Percentiles rank a stretch among this genome's conserved stretches.
These are phyloP conservation scores for Drosophila recens DNA, from an alignment of 2,888 invertebrate species.

Conservation along the genomic window DNA sequence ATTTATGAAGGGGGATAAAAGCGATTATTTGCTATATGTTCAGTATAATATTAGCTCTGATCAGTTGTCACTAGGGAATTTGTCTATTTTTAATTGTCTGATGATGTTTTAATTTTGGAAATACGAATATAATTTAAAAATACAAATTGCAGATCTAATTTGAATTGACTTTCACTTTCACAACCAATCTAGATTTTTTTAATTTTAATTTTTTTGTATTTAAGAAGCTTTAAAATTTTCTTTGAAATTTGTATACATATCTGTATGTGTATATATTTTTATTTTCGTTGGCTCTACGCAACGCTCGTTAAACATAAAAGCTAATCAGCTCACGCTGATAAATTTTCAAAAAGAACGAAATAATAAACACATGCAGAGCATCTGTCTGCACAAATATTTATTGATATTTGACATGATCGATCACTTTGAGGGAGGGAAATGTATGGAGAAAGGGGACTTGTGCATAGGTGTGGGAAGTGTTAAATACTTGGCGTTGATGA, in stretches of 20 bases:
- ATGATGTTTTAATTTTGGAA: not conserved
- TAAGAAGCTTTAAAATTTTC: slow-evolving; percentile 17
- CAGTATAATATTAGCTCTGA: not conserved
- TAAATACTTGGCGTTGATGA: slow-evolving; percentile 53
- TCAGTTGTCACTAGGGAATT: not conserved
- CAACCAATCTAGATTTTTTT: not conserved
- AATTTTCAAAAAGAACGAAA: slow-evolving; percentile 23
- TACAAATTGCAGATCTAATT: not conserved
- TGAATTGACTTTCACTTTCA: slow-evolving; percentile 6
- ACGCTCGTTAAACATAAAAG: slow-evolving; percentile 63
- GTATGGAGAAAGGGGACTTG: too few species aligned
- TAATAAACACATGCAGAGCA: slow-evolving; percentile 52
- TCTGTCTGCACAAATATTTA: slow-evolving; percentile 69
- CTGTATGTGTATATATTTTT: slow-evolving; percentile 5
- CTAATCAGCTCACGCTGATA: slow-evolving; percentile 57
- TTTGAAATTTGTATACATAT: slow-evolving; percentile 23
- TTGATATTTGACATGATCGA: slow-evolving; percentile 74
- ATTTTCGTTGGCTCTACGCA: slow-evolving; percentile 41
- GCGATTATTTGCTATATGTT: too few species aligned
- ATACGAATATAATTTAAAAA: not conserved
- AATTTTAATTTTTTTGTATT: not conserved
- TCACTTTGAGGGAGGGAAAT: slow-evolving; percentile 37
- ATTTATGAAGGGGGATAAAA: too few species aligned
- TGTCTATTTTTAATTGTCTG: not conserved
- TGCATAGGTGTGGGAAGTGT: slow-evolving; percentile 31